A percentile compares a stretch with the other conserved stretches of the same genome.
Evolutionary conservation across 2,797 vertebrate genomes (phyloP).

Genomic region (Bradypodion pumilum): DNA sequence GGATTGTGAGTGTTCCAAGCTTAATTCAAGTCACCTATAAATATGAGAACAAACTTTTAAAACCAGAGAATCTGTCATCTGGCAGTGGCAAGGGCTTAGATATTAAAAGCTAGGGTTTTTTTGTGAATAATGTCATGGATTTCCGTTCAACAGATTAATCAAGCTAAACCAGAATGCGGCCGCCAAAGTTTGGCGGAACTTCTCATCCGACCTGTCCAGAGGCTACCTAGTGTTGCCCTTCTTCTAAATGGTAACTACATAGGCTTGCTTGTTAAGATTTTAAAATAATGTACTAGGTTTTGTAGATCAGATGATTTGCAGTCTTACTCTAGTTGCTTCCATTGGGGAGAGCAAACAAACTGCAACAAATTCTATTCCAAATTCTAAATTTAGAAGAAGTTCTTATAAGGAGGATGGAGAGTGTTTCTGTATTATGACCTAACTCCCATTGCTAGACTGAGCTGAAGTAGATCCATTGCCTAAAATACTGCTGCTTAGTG

Average conservation of each 20-base stretch:
- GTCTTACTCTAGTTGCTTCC: neutral
- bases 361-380: too few species aligned
- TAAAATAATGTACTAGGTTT: neutral
- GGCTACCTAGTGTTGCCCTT: slow-evolving; percentile 92
- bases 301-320: neutral
- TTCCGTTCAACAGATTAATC: slow-evolving; percentile 86
- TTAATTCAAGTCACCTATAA: neutral
- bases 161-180: slow-evolving; percentile 95
- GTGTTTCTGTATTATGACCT: neutral
- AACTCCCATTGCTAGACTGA: too few species aligned
- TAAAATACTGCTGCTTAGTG: too few species aligned
- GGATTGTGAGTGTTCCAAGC: neutral
- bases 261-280: neutral
- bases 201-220: slow-evolving; percentile 96
- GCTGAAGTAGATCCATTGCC: too few species aligned
- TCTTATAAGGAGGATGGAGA: neutral
- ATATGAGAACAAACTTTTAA: neutral
- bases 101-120: neutral
- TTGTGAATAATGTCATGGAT: neutral
- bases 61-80: neutral
- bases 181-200: slow-evolving; percentile 94
- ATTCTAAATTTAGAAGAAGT: neutral
- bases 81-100: neutral
- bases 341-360: too few species aligned
- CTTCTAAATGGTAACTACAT: slow-evolving; percentile 89